A percentile compares a stretch with the other conserved stretches of the same genome.
Conservation (phyloP, 2,797 vertebrate genomes). For the Dromococcyx pavoninus region DNA sequence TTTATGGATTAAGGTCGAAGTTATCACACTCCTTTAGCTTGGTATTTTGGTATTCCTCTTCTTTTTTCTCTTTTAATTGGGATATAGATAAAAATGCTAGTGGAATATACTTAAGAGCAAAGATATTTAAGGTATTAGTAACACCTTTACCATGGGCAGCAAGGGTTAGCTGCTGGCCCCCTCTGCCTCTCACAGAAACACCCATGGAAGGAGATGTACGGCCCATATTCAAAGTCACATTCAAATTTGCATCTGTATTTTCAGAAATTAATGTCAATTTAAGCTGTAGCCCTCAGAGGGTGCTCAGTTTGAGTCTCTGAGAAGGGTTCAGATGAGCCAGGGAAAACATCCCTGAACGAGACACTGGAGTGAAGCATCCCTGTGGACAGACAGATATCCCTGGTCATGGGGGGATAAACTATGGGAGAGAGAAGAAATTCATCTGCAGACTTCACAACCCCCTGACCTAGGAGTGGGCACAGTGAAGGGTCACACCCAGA, state of each 20-base stretch:
- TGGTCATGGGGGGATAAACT: background rate
- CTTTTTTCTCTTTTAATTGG: conserved; percentile 4
- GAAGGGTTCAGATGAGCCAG: background rate
- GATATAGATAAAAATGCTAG: background rate
- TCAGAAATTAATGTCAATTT: background rate
- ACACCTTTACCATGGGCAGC: fast-evolving
- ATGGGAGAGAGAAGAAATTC: background rate
- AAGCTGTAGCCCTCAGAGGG: background rate
- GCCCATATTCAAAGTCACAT: background rate
- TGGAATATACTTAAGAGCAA: background rate
- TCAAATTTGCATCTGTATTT: background rate
- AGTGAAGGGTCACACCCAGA: background rate
- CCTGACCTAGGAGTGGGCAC: fast-evolving
- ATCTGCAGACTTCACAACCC: background rate
- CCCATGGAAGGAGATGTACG: background rate
- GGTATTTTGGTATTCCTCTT: conserved; percentile 8
- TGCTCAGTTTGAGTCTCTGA: background rate
- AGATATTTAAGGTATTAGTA: background rate
- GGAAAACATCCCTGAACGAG: background rate
- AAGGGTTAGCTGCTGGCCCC: background rate
- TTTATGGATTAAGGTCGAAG: conserved; percentile 51
- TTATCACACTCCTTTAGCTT: background rate
- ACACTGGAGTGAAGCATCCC: background rate
- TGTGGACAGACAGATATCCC: fast-evolving
- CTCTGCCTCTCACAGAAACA: background rate